Base-by-base conservation (phyloP, 2,113 vertebrate species). In the Myodes glareolus region DNA sequence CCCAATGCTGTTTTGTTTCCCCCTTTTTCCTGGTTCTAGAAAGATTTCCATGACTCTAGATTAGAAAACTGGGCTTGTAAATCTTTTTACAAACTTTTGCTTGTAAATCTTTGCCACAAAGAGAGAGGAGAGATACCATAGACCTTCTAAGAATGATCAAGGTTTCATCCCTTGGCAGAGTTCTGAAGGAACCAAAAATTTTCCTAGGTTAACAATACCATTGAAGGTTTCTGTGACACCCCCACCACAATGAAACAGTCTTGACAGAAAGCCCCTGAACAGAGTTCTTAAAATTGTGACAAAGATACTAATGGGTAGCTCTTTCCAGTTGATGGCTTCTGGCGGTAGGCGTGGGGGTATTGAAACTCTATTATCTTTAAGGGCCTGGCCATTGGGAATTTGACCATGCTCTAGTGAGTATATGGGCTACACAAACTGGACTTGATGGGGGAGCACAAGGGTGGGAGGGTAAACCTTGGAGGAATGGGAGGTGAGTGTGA, bases 51-150 rank as follows among this genome's bases (percentile, higher is more conserved):
- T 9, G 47, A 82, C 73, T 65, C 39, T 70, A 31, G 25, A n/a
- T 47, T 25, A 91, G 58, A 95, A 97, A 95, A 55, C 11, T 52
- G 11, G 85, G 3, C 76, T n/a, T n/a, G n/a, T n/a, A n/a, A n/a
- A n/a, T n/a, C n/a, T n/a, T n/a, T n/a, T n/a, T n/a, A n/a, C n/a
- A n/a, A n/a, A n/a, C n/a, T 63, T 85, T 65, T 65, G 39, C 31
- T 67, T 65, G 33, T 36, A 90, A 96, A 61, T 68, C 45, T 91
- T 68, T 91, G 58, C 33, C 65, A 81, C 36, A 78, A 9, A 93
- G 27, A 50, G 9, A 50, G 81, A 58, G 45, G 27, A 47, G 31
- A 7, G 13, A 72, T 78, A 78, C 42, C 25, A 16, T 5, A 88
- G n/a, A 29, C 55, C 78, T 85, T 88, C 84, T 84, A 75, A 7